These are phyloP conservation scores for Yoshiicerus persimilis DNA, from an alignment of 1,140 invertebrate species.

Conservation along the genomic window DNA sequence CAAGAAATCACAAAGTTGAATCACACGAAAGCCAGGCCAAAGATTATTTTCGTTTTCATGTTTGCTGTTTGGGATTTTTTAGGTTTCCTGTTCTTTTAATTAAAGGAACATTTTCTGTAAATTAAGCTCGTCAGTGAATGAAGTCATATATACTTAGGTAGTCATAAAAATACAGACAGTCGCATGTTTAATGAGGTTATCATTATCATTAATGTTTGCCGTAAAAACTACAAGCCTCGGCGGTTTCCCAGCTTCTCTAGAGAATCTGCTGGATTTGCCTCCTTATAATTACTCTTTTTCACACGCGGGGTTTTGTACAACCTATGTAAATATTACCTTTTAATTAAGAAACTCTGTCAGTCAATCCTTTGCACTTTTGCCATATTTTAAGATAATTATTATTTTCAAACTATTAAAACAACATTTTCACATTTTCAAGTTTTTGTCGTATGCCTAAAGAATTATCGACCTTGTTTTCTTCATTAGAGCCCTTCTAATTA, in stretches of 20 bases:
- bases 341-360: neutral
- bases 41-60: constrained; percentile 18
- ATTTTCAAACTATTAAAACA: no score
- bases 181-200: constrained; percentile 20
- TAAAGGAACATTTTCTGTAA: neutral
- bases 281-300: constrained; percentile 21
- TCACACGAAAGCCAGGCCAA: neutral
- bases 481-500: neutral
- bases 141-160: neutral
- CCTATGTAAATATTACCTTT: neutral
- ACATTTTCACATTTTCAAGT: constrained; percentile 12
- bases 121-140: neutral
- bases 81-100: constrained; percentile 4
- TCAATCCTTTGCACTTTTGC: neutral
- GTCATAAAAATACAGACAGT: neutral
- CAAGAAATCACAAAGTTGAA: neutral
- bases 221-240: constrained; percentile 8
- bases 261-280: constrained; percentile 14
- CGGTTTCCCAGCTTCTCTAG: constrained; percentile 20
- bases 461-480: neutral
- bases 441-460: neutral
- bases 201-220: constrained; percentile 9
- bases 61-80: neutral
- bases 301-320: neutral
- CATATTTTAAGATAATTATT: neutral